Base-by-base conservation (phyloP, 2,888 invertebrate species). In the Drosophila mayaguana region DNA sequence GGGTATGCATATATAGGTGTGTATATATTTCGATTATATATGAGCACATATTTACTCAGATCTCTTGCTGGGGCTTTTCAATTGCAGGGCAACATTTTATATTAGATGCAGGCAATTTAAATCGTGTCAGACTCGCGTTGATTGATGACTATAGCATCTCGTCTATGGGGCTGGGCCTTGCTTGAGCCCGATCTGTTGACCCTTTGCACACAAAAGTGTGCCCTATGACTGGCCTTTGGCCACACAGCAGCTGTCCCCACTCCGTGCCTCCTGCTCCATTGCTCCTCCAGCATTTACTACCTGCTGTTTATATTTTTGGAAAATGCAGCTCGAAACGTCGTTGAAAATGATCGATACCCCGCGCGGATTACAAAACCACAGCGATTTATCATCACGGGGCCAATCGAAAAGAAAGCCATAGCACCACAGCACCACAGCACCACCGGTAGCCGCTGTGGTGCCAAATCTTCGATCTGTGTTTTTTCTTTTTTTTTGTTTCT, bases 351-450 rank as follows among this genome's bases (percentile, higher is more conserved):
- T 85, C 84, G 84, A 85, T 85, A 83, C 77, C 66, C 70, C 53
- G 63, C 50, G 36, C 75, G 67, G 80, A 81, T 88, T 83, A 83
- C 74, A 66, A 86, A 86, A 75, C 81, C 74, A 57, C 79, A 72
- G 80, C 73, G 67, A 89, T 85, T 85, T 88, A 87, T 89, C 89
- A 87, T 89, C 87, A 81, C 72, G 70, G 75, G 72, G 46, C 63
- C 48, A 67, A 60, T 60, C 40, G 42, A 80, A 88, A 86, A 75
- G 79, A 84, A 84, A 85, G 77, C 74, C 77, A 59, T 63, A 57
- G 69, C 72, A 66, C 63, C 66, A 38, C 51, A 48, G 46, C 66
- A 53, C 66, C 73, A 57, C 65, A 50, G 43, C 67, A 57, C 72
- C 72, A 60, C 71, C 81, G 56, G 87, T 84, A 88, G 87, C 89